A percentile compares a stretch with the other conserved stretches of the same genome.
Evolutionary conservation across 2,113 vertebrate genomes (phyloP).

Genomic region (Prinia subflava): DNA sequence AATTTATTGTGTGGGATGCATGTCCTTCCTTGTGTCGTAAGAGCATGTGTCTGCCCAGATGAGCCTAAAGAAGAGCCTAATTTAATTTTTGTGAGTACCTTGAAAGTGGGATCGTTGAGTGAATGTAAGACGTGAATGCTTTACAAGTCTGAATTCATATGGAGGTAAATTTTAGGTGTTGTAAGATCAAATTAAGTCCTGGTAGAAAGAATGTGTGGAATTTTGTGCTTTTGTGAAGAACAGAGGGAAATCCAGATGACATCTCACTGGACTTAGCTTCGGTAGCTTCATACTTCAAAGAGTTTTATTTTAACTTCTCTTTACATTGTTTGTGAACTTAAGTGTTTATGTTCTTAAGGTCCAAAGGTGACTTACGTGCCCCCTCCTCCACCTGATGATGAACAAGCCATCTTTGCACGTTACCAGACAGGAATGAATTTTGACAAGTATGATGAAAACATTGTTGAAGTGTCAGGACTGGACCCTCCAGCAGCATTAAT

Average conservation of each 20-base stretch:
- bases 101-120: not conserved
- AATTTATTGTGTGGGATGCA: not conserved
- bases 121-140: not conserved
- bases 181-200: not conserved
- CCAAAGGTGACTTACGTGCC: conserved; percentile 89
- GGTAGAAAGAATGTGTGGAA: not conserved
- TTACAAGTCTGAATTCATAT: not conserved
- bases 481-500: conserved; percentile 82
- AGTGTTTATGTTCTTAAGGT: conserved; percentile 62
- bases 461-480: conserved; percentile 85
- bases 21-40: not conserved
- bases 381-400: conserved; percentile 84
- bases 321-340: not conserved
- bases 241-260: not conserved
- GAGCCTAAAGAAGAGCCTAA: not conserved
- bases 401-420: conserved; percentile 83
- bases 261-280: not conserved
- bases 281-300: not conserved
- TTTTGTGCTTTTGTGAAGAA: not conserved
- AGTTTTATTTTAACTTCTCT: not conserved
- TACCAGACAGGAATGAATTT: conserved; percentile 91
- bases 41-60: not conserved
- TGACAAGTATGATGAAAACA: conserved; percentile 89
- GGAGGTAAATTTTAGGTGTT: not conserved
- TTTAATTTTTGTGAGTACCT: not conserved